Evolutionary conservation across 2,888 invertebrate genomes (phyloP).

Genomic region (Eupelmus urozonus): DNA sequence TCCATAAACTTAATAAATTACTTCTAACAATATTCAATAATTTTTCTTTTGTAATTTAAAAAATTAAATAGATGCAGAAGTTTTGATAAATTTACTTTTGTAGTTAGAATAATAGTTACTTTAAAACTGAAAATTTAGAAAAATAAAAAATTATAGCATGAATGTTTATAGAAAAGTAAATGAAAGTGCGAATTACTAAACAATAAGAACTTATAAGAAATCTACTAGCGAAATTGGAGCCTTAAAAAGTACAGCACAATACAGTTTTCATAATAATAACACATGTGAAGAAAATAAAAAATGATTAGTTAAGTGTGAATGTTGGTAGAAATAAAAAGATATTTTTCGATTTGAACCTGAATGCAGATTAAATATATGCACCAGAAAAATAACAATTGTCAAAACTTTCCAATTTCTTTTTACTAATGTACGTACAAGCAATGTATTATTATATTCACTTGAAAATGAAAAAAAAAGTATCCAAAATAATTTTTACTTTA

Average conservation of each 20-base stretch:
- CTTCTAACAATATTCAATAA: not conserved
- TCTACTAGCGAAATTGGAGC: conserved; percentile 49
- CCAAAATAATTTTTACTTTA: no score
- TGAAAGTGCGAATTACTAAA: conserved; percentile 57
- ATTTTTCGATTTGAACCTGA: conserved; percentile 35
- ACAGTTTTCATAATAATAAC: no score
- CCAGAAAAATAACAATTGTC: not conserved
- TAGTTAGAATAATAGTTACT: not conserved
- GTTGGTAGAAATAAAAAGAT: conserved; percentile 2
- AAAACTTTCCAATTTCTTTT: no score
- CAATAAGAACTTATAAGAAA: conserved; percentile 54
- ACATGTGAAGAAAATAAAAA: conserved; percentile 9
- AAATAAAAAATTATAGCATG: not conserved
- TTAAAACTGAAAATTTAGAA: conserved; percentile 39
- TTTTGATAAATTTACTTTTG: not conserved
- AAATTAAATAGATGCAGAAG: not conserved
- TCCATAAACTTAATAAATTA: no score
- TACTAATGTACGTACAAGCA: not conserved
- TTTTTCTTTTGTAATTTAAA: not conserved
- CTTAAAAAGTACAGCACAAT: conserved; percentile 45
- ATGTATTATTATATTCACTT: not conserved
- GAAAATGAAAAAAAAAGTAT: no score
- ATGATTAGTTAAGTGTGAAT: no score
- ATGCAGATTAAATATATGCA: conserved; percentile 15
- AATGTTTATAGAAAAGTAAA: conserved; percentile 20